phyloP scores from a whole-genome alignment of 2,113 vertebrate genomes.

The Columbina picui region DNA sequence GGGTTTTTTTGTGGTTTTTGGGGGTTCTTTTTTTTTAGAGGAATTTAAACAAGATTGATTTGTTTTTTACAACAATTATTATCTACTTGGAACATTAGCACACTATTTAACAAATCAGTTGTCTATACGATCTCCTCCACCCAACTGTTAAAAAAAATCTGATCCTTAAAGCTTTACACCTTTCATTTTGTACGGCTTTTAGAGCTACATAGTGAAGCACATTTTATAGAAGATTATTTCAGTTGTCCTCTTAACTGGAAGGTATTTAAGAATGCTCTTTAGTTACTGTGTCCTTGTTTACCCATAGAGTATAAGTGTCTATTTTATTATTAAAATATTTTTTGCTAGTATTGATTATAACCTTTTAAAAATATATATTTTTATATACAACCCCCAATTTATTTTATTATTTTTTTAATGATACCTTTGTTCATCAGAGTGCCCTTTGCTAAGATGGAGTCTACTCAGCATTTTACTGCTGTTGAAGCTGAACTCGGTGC shows the following conservation, averaged over 20 bases:
- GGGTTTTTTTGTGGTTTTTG: not conserved
- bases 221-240: not conserved
- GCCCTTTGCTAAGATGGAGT: not conserved
- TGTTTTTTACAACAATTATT: not conserved
- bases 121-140: not conserved
- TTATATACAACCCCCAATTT: not conserved
- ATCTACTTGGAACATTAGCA: not conserved
- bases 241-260: not conserved
- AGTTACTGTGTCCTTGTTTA: not conserved
- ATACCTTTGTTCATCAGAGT: not conserved
- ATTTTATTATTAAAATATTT: not conserved
- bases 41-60: not conserved
- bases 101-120: not conserved
- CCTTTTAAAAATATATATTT: not conserved
- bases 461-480: not conserved
- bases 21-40: not conserved
- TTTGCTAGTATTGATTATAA: not conserved
- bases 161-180: not conserved
- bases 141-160: not conserved
- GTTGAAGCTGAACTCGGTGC: not conserved
- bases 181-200: not conserved
- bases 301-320: not conserved
- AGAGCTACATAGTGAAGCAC: not conserved
- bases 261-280: not conserved
- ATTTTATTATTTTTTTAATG: not conserved